Base-by-base conservation (phyloP, 2,113 vertebrate species). In the Corythoichthys haematopterus region DNA sequence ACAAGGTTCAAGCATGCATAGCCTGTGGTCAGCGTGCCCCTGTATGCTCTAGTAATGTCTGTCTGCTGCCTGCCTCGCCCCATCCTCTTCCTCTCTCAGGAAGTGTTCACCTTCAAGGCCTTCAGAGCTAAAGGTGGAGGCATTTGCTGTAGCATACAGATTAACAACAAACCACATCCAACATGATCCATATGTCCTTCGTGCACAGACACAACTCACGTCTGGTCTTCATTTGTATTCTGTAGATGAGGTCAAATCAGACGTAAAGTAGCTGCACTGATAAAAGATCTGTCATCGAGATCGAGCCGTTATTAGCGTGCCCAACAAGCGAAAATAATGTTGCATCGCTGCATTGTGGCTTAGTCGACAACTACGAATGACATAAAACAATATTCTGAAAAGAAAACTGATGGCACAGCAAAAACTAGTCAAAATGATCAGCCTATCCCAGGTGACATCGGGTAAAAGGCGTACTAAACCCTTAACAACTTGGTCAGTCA, bases 1-100 rank as follows among this genome's bases (percentile, higher is more conserved):
- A 72, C 88, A 86, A 72, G 72, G 84, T 88, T 89, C 87, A 89
- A 86, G 78, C 80, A 16, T 80, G 74, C 84, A 66, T 75, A 80
- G 84, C 82, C 79, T 87, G 87, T 84, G 88, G 86, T 88, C 84
- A 76, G 69, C 33, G 64, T 65, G 64, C 76, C 45, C 56, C 70
- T 68, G 77, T 67, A 71, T 61, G 65, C 66, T 80, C 76, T 81
- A 15, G 65, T 75, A 80, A 73, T 69, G 77, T 80, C 76, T 76
- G 71, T 70, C 65, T 72, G 71, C 66, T 72, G 6, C 56, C 59
- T 70, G 66, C 70, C 67, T 28, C 70, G 70, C 51, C 65, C 63
- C 46, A 62, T 78, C 72, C 72, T 69, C 28, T 45, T 6, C 16
- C 52, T 77, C 75, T 70, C 65, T 76, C 61, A 53, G 81, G 81